phyloP scores from a whole-genome alignment of 1,140 invertebrate genomes.

The Drosophila santomea region DNA sequence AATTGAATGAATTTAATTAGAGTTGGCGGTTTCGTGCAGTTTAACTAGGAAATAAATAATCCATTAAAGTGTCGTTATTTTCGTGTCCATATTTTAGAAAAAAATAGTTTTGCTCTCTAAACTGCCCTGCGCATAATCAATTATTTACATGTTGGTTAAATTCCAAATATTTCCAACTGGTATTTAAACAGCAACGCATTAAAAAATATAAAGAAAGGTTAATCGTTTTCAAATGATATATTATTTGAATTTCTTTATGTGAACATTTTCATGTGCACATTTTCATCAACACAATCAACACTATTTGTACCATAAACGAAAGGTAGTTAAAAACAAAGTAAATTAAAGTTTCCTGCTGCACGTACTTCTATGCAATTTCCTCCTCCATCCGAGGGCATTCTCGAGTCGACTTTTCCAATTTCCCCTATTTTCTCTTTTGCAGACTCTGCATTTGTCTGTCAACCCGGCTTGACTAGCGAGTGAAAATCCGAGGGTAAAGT shows the following conservation, averaged over 20 bases:
- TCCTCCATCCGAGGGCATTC: constrained; percentile 15
- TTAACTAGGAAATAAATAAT: constrained; percentile 23
- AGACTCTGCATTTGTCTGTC: constrained; percentile 8
- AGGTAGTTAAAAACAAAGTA: not conserved
- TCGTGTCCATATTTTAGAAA: not conserved
- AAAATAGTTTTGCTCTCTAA: not conserved
- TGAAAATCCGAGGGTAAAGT: not conserved
- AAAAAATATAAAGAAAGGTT: too few relatives aligned
- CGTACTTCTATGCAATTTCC: constrained; percentile 15
- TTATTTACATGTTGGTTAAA: too few relatives aligned
- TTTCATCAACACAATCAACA: too few relatives aligned
- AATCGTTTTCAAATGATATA: too few relatives aligned
- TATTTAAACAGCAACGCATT: too few relatives aligned
- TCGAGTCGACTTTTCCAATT: constrained; percentile 22
- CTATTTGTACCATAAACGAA: not conserved
- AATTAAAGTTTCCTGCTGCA: not conserved
- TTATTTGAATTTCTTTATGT: too few relatives aligned
- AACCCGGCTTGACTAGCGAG: not conserved
- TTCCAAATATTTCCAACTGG: too few relatives aligned
- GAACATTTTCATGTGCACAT: too few relatives aligned
- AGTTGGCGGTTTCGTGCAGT: constrained; percentile 16
- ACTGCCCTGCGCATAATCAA: too few relatives aligned
- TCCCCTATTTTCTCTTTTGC: not conserved
- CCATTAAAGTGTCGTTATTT: not conserved
- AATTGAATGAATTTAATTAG: constrained; percentile 38